Evolutionary conservation across 2,888 invertebrate species (phyloP), one percentile per base, ranked within the genome.

Genomic region (Drosophila macrothrix): DNA sequence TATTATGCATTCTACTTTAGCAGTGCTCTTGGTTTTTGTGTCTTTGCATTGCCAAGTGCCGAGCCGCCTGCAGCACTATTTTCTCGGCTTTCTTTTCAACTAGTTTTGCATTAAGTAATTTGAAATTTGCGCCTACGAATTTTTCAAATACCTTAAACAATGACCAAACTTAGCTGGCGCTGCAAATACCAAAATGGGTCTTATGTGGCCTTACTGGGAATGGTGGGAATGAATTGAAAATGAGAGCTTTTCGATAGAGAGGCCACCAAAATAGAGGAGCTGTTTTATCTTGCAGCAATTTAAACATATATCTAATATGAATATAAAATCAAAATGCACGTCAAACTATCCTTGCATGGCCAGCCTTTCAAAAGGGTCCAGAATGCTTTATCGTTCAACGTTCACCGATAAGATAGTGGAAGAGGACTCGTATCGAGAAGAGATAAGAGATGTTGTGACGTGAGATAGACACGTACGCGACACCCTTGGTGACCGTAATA

Each of bases 41-140:
- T 41, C 46, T 78, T 71, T 78, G 74, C 70, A 71, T 71, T 56
- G 67, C 52, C 67, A 74, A 67, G 74, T 74, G 71, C 12, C 31
- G 33, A 74, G 58, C 56, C 58, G 60, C 66, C 56, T 55, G 35
- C 46, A 28, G 56, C 39, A 35, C 63, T 50, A 39, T 62, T 70
- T 67, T 70, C 35, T 4, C n/a, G 12, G 28, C 46, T 16, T 64
- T 61, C 52, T 52, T 67, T 76, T 50, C 68, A 64, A 60, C 70
- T 71, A 73, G 67, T 67, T 75, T 70, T 78, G 68, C 78, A 70
- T 84, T 80, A 80, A 82, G 80, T 80, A 80, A 83, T 76, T 78
- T 69, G 72, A 65, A 80, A 66, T 72, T 69, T 37, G 37, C 53
- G 53, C 61, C 41, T 35, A 55, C 16, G 19, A 29, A 41, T 29